These are phyloP conservation scores for Lamprologus sp. DNA, from an alignment of 2,113 vertebrate genomes.

Conservation along the genomic window DNA sequence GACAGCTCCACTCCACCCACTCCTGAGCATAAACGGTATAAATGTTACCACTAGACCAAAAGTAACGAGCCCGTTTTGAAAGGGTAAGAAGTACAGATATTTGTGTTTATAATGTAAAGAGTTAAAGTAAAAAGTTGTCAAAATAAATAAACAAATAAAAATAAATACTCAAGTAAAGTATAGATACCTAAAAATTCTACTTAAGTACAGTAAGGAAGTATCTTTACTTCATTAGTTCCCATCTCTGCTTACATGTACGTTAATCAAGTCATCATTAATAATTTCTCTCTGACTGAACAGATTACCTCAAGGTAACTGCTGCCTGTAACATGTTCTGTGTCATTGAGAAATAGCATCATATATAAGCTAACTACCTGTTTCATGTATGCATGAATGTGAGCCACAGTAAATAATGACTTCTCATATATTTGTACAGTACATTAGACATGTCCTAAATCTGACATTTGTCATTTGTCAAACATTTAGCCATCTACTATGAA, in stretches of 20 bases:
- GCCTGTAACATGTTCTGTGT: not conserved
- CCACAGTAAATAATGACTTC: not conserved
- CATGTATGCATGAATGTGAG: not conserved
- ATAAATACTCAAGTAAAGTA: not conserved
- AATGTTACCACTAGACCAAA: not conserved
- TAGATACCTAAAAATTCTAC: not conserved
- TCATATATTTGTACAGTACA: not conserved
- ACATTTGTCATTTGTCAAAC: not conserved
- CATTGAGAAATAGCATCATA: not conserved
- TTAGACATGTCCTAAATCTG: not conserved
- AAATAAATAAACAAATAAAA: not conserved
- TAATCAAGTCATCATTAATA: constrained; percentile 16
- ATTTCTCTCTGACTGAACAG: not conserved
- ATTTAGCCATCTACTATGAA: not conserved
- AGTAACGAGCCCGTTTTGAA: not conserved
- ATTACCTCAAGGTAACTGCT: not conserved
- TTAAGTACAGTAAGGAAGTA: not conserved
- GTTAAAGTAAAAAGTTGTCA: not conserved
- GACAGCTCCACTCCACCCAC: not conserved
- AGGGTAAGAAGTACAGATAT: not conserved
- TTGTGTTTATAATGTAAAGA: not conserved
- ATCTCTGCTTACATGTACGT: not conserved
- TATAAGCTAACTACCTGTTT: not conserved
- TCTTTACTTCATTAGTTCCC: not conserved
- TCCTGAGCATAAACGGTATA: not conserved